A percentile compares a stretch with the other conserved stretches of the same genome.
Conservation (phyloP, 1,140 invertebrate species). For the Heliconius hermathena region DNA sequence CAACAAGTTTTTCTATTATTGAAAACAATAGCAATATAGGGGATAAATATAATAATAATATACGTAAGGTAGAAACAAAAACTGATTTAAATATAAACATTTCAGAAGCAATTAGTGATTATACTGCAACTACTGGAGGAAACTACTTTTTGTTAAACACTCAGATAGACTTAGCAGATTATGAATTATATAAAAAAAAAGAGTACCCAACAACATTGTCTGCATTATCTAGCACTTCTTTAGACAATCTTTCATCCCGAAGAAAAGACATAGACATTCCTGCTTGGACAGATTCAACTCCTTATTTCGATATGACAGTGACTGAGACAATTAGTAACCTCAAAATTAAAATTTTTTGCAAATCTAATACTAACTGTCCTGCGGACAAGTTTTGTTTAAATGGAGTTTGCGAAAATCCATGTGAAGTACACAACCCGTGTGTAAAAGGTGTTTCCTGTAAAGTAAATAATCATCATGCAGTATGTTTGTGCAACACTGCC, state of each 20-base stretch:
- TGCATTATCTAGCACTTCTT: conserved; percentile 56
- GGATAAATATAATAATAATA: background rate
- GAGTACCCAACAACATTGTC: conserved; percentile 48
- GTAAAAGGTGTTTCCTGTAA: conserved; percentile 86
- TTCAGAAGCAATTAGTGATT: background rate
- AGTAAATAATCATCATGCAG: conserved; percentile 86
- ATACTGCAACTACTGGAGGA: background rate
- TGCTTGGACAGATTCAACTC: conserved; percentile 74
- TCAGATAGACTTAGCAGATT: background rate
- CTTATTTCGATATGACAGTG: conserved; percentile 57
- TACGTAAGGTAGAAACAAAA: background rate
- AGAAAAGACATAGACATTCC: conserved; percentile 72
- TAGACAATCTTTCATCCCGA: conserved; percentile 67
- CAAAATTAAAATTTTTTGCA: conserved; percentile 79
- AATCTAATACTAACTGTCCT: conserved; percentile 86
- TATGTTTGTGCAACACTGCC: conserved; percentile 84
- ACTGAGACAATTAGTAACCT: conserved; percentile 65
- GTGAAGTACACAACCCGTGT: conserved; percentile 84
- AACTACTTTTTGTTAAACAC: background rate
- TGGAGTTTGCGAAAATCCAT: conserved; percentile 89
- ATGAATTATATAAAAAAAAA: conserved; percentile 19
- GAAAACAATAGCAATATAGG: background rate
- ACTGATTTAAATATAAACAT: background rate
- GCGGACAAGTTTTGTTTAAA: conserved; percentile 85
- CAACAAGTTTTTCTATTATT: background rate